Evolutionary conservation across 2,113 vertebrate species (phyloP).

Genomic region (Pipa parva): DNA sequence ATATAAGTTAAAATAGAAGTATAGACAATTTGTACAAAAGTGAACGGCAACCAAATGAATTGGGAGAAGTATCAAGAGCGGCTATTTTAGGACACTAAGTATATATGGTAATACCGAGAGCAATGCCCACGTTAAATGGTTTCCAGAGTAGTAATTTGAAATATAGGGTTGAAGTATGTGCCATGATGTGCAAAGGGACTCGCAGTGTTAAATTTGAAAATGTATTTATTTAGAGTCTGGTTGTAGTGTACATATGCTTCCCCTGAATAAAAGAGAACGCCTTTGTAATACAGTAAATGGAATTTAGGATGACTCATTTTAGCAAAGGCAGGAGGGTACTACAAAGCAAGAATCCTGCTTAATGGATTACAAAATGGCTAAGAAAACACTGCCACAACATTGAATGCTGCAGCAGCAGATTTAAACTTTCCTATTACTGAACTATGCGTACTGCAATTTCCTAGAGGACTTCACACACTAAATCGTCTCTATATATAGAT

Average conservation of each 20-base stretch:
- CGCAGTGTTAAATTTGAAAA: not conserved
- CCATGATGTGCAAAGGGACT: not conserved
- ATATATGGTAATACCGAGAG: too few species aligned
- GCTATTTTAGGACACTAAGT: too few species aligned
- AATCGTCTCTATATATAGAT: conserved; percentile 58
- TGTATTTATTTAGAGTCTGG: not conserved
- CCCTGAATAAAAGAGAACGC: not conserved
- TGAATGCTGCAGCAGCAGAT: conserved; percentile 52
- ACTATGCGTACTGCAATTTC: conserved; percentile 54
- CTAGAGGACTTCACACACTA: conserved; percentile 55
- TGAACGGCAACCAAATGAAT: too few species aligned
- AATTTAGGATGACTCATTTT: conserved; percentile 18
- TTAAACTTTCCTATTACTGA: conserved; percentile 52
- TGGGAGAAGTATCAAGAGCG: too few species aligned
- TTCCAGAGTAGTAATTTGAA: too few species aligned
- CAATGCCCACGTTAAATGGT: too few species aligned
- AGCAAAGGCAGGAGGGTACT: conserved; percentile 14
- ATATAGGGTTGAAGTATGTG: too few species aligned
- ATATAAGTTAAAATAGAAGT: too few species aligned
- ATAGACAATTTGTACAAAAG: too few species aligned
- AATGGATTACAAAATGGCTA: conserved; percentile 40
- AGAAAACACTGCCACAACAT: conserved; percentile 51
- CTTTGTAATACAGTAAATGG: not conserved
- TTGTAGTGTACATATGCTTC: not conserved
- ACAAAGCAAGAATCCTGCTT: conserved; percentile 32